A percentile compares a stretch with the other conserved stretches of the same genome.
Evolutionary conservation across 2,888 invertebrate genomes (phyloP).

Genomic region (Pecten maximus): DNA sequence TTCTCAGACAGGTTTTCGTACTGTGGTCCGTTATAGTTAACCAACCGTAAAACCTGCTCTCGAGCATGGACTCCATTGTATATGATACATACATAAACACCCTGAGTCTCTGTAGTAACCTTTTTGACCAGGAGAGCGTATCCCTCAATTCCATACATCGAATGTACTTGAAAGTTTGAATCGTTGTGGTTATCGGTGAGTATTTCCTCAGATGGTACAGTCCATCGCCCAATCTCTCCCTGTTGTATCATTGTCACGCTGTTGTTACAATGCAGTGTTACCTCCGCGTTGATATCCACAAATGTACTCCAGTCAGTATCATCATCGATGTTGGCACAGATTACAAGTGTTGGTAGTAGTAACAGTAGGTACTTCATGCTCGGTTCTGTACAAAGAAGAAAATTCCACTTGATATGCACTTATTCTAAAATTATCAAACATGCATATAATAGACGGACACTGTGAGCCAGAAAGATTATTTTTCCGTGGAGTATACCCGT

Average conservation of each 20-base stretch:
- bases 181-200: not conserved
- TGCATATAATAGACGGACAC: no score
- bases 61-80: not conserved
- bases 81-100: not conserved
- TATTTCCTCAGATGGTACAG: not conserved
- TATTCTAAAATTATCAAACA: no score
- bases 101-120: not conserved
- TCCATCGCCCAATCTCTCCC: not conserved
- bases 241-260: not conserved
- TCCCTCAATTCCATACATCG: slow-evolving; percentile 22
- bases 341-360: not conserved
- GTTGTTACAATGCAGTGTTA: not conserved
- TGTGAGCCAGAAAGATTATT: no score
- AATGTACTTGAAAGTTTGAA: not conserved
- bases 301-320: not conserved
- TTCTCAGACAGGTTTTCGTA: not conserved
- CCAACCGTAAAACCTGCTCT: not conserved
- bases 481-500: no score
- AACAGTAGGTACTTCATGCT: not conserved
- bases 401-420: not conserved
- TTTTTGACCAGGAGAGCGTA: not conserved
- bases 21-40: not conserved
- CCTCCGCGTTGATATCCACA: not conserved
- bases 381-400: not conserved
- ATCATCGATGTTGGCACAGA: not conserved